Evolutionary conservation across 2,113 vertebrate genomes (phyloP).

Genomic region (Leucoraja erinaceus): DNA sequence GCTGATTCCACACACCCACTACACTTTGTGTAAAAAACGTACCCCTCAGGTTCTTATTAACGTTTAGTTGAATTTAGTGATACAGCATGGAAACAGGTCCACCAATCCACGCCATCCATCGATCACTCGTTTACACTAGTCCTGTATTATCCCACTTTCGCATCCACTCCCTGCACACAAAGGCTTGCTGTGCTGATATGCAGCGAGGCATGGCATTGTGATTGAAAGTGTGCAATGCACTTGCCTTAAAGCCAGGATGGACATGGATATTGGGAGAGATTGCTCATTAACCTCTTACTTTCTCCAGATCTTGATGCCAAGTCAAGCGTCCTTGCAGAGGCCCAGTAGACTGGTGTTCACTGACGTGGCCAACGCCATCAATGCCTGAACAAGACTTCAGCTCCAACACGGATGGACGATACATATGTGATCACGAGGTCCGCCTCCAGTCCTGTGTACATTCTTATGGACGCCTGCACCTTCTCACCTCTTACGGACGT

Average conservation of each 20-base stretch:
- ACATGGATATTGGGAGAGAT: not conserved
- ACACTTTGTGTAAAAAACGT: too few species aligned
- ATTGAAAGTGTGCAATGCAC: not conserved
- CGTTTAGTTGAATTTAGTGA: too few species aligned
- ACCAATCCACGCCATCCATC: too few species aligned
- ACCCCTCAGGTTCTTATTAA: too few species aligned
- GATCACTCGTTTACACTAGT: too few species aligned
- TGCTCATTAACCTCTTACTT: conserved; percentile 34
- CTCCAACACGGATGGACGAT: not conserved
- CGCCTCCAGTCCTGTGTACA: not conserved
- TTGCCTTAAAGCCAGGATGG: not conserved
- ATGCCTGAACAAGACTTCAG: conserved; percentile 59
- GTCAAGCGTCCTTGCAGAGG: conserved; percentile 78
- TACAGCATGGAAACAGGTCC: too few species aligned
- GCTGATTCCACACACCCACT: too few species aligned
- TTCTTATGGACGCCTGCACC: not conserved
- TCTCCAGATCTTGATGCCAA: conserved; percentile 70
- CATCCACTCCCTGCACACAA: too few species aligned
- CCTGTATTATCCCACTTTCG: too few species aligned
- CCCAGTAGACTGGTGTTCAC: conserved; percentile 92
- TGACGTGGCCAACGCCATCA: conserved; percentile 87
- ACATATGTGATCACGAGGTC: not conserved
- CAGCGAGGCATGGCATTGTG: not conserved
- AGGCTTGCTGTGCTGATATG: not conserved
- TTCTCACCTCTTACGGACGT: not conserved